Conservation (phyloP, 2,888 invertebrate species). For the Chelonus formosanus region DNA sequence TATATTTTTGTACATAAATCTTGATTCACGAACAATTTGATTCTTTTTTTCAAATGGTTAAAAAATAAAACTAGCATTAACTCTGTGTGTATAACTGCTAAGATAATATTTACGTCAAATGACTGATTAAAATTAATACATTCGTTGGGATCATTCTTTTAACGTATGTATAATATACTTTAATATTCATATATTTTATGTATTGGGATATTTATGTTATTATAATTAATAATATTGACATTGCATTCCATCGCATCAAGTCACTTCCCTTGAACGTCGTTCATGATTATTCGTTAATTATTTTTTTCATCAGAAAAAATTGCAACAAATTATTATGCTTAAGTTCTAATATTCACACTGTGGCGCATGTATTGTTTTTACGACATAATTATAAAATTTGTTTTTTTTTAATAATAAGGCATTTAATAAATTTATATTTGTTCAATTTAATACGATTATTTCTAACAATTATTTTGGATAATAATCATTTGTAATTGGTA, state of each 20-base stretch:
- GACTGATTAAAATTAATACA: neutral
- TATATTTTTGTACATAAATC: neutral
- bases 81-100: neutral
- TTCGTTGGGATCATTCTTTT: conserved; percentile 14
- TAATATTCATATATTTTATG: neutral
- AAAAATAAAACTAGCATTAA: conserved; percentile 5
- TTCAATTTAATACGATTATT: conserved; percentile 38
- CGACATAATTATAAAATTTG: conserved; percentile 25
- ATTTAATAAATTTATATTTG: conserved; percentile 38
- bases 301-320: conserved; percentile 37
- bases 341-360: conserved; percentile 48
- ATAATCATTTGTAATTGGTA: conserved; percentile 24
- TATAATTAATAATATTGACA: conserved; percentile 15
- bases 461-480: conserved; percentile 36
- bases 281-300: conserved; percentile 38
- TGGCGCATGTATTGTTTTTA: conserved; percentile 29
- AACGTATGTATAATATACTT: conserved; percentile 7
- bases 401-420: conserved; percentile 42
- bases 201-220: neutral
- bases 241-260: conserved; percentile 23
- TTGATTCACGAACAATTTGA: neutral
- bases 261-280: conserved; percentile 16
- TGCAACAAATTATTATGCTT: conserved; percentile 48
- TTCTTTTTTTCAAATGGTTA: neutral
- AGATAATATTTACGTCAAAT: too few species aligned